Conservation (phyloP, 1,140 invertebrate genomes). For the Ostrea edulis region DNA sequence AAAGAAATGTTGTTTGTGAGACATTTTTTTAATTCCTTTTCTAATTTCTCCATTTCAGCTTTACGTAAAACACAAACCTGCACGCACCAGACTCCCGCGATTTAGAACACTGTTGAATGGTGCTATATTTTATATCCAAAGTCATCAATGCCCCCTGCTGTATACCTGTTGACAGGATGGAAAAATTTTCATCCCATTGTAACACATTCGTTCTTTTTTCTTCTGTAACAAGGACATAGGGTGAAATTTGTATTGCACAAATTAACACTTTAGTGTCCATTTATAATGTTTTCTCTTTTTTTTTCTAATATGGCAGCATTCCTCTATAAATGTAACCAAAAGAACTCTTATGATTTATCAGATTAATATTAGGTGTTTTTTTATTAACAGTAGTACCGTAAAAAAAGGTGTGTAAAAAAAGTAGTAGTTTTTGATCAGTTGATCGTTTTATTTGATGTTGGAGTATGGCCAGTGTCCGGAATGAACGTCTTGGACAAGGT, state of each 20-base stretch:
- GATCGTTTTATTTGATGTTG: background rate
- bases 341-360: background rate
- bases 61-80: background rate
- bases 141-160: slow-evolving; percentile 16
- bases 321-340: background rate
- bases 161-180: background rate
- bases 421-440: background rate
- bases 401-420: background rate
- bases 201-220: background rate
- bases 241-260: slow-evolving; percentile 12
- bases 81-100: background rate
- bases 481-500: background rate
- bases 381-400: background rate
- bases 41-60: background rate
- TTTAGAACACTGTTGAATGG: background rate
- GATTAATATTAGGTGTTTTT: background rate
- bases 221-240: background rate
- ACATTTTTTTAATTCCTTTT: no score
- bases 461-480: background rate
- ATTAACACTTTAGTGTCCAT: background rate
- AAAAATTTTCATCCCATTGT: background rate
- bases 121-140: slow-evolving; percentile 23
- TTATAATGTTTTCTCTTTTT: background rate
- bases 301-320: slow-evolving; percentile 14
- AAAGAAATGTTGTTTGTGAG: no score